These are phyloP conservation scores for Dryobotodes eremita DNA, from an alignment of 2,888 invertebrate species.

Conservation along the genomic window DNA sequence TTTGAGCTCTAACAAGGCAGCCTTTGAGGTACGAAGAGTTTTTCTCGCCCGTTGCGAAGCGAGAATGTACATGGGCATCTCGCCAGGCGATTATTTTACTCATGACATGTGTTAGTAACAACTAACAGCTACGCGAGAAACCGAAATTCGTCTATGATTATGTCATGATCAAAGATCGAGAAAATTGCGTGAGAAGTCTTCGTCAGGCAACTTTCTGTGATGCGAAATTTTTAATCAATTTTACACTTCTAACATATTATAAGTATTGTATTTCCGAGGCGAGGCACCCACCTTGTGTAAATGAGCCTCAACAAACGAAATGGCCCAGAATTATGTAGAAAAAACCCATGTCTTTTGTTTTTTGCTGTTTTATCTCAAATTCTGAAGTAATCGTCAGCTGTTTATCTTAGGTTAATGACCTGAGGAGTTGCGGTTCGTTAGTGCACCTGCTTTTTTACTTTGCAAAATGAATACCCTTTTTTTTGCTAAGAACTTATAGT, in stretches of 20 bases:
- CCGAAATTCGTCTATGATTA: too few relatives aligned
- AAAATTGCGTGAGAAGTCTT: background rate
- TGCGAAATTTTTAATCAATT: background rate
- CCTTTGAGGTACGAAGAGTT: too few relatives aligned
- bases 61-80: background rate
- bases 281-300: background rate
- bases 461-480: background rate
- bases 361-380: background rate
- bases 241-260: background rate
- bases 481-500: background rate
- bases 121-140: background rate
- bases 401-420: slow-evolving; percentile 3
- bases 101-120: background rate
- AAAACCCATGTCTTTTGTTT: slow-evolving; percentile 2
- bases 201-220: background rate
- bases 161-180: too few relatives aligned
- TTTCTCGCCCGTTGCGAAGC: background rate
- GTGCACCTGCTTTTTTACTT: slow-evolving; percentile 3
- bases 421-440: background rate
- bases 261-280: background rate
- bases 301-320: slow-evolving; percentile 20
- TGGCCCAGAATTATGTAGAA: slow-evolving; percentile 7
- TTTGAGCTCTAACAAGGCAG: background rate
- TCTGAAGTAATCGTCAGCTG: background rate
- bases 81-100: background rate